Percentiles rank a stretch among this genome's conserved stretches.
Evolutionary conservation across 37 sponge, comb jelly and placozoan genomes (phyloP).

Genomic region (Hexactinellida sp.): DNA sequence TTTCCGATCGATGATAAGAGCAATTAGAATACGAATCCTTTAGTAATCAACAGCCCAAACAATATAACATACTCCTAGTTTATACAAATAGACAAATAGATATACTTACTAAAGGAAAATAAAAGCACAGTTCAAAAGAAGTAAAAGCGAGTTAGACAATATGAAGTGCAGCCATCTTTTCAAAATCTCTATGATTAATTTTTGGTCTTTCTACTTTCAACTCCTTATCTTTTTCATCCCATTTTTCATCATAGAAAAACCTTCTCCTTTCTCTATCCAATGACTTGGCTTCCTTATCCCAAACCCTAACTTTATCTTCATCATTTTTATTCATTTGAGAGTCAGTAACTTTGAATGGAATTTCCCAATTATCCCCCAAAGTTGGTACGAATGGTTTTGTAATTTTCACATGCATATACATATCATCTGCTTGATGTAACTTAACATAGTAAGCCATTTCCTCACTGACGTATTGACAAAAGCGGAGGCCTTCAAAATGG

Average conservation of each 20-base stretch:
- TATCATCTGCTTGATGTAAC: neutral
- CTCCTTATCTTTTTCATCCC: neutral
- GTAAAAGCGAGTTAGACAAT: neutral
- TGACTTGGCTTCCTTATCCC: neutral
- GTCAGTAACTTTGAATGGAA: neutral
- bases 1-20: neutral
- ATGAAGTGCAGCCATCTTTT: neutral
- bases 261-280: neutral
- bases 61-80: too few relatives aligned
- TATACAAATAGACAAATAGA: too few relatives aligned
- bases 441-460: neutral
- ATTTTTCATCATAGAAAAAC: neutral
- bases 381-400: neutral
- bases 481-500: neutral
- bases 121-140: neutral
- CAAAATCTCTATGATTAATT: neutral
- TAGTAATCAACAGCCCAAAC: too few relatives aligned
- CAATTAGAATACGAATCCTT: too few relatives aligned
- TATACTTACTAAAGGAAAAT: too few relatives aligned
- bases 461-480: neutral
- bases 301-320: constrained; percentile 2
- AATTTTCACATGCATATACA: neutral
- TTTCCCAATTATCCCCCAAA: neutral
- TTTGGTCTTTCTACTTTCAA: neutral
- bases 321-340: neutral